These are phyloP conservation scores for Xestia sexstrigata DNA, from an alignment of 2,888 invertebrate species.

Conservation along the genomic window DNA sequence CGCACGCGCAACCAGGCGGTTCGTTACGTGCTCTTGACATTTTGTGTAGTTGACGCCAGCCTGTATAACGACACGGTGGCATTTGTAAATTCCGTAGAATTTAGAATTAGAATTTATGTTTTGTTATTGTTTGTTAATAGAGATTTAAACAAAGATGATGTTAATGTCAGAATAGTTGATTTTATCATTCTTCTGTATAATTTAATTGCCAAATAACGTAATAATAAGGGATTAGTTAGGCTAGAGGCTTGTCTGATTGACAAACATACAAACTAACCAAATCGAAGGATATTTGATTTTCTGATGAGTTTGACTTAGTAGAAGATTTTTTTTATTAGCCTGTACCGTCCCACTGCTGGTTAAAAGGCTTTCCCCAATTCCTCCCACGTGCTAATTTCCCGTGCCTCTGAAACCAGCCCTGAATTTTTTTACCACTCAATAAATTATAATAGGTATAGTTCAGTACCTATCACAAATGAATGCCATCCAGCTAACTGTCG, in stretches of 20 bases:
- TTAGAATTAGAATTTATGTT: slow-evolving; percentile 28
- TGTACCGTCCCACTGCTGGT: background rate
- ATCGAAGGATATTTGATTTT: background rate
- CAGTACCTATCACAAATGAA: background rate
- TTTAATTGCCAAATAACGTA: background rate
- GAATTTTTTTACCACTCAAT: background rate
- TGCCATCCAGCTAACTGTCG: background rate
- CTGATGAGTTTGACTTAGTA: background rate
- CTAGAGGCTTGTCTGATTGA: background rate
- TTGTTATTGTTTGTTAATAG: slow-evolving; percentile 19
- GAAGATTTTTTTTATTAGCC: background rate
- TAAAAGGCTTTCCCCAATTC: background rate
- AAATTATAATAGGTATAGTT: background rate
- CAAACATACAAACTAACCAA: background rate
- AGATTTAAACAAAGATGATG: background rate
- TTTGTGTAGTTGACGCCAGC: slow-evolving; percentile 55
- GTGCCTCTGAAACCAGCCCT: no score
- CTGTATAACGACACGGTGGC: slow-evolving; percentile 15
- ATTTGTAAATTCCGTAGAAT: slow-evolving; percentile 46
- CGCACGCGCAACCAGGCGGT: slow-evolving; percentile 53
- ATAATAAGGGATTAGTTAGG: background rate
- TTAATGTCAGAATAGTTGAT: background rate
- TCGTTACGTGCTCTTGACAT: slow-evolving; percentile 70
- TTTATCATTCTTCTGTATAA: background rate
- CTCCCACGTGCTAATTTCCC: no score